These are phyloP conservation scores for Paramuricea clavata DNA, from an alignment of 92 coral and sea anemone genomes.

Conservation along the genomic window DNA sequence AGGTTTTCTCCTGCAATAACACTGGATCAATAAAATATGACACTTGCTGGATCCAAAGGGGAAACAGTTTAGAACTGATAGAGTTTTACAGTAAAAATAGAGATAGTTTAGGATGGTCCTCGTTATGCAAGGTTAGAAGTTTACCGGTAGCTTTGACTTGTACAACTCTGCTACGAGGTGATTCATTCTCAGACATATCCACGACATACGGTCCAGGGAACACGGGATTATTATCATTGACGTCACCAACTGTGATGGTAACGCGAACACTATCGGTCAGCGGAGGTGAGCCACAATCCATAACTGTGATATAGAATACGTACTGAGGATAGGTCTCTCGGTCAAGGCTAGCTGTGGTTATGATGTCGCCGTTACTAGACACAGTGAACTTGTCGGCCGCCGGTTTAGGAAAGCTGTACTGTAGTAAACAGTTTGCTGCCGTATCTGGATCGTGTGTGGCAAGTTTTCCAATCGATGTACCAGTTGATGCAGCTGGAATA, in stretches of 20 bases:
- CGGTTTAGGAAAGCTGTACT: not conserved
- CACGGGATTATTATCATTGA: slow-evolving; percentile 78
- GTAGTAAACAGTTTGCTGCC: not conserved
- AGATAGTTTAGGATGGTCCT: too few species aligned
- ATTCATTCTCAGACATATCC: slow-evolving; percentile 69
- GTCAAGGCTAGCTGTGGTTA: slow-evolving; percentile 64
- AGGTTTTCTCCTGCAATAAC: too few species aligned
- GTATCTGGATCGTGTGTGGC: not conserved
- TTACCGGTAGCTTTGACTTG: slow-evolving; percentile 90
- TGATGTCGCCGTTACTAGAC: slow-evolving; percentile 60
- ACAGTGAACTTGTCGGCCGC: slow-evolving; percentile 54
- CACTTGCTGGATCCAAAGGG: too few species aligned
- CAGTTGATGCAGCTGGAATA: not conserved
- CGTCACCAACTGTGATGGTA: slow-evolving; percentile 73
- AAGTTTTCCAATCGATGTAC: not conserved
- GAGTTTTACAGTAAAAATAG: too few species aligned
- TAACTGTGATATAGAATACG: slow-evolving; percentile 71
- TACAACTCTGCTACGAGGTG: slow-evolving; percentile 59
- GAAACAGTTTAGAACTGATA: too few species aligned
- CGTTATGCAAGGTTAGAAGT: too few species aligned
- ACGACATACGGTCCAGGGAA: slow-evolving; percentile 69
- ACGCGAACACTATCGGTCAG: slow-evolving; percentile 71
- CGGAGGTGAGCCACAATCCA: slow-evolving; percentile 81
- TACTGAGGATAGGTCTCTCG: slow-evolving; percentile 79
- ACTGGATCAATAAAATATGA: too few species aligned